Evolutionary conservation across 2,797 vertebrate genomes (phyloP).

Genomic region (Rhodeus uyekii): DNA sequence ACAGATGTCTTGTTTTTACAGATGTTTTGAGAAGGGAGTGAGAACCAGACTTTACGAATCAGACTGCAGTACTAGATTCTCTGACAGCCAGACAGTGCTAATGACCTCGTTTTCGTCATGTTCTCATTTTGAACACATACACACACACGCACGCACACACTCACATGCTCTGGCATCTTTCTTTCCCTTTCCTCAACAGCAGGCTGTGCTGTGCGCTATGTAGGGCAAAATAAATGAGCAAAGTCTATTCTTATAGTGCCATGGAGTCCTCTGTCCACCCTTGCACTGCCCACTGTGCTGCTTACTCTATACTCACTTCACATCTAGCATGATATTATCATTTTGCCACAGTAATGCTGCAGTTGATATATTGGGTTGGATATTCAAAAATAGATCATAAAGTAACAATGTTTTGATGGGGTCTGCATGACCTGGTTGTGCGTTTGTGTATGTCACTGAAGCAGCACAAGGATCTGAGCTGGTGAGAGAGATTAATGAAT

Average conservation of each 20-base stretch:
- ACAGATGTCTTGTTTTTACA: conserved; percentile 31
- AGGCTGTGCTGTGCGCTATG: conserved; percentile 46
- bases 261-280: conserved; percentile 23
- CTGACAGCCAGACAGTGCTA: conserved; percentile 57
- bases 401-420: conserved; percentile 18
- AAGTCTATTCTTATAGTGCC: conserved; percentile 52
- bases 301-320: conserved; percentile 26
- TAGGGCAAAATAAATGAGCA: conserved; percentile 56
- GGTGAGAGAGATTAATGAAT: conserved; percentile 12
- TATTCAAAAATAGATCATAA: conserved; percentile 1
- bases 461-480: conserved; percentile 18
- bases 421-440: conserved; percentile 17
- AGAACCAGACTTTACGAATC: conserved; percentile 43
- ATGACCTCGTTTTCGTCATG: too few relatives aligned
- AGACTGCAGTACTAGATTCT: conserved; percentile 47
- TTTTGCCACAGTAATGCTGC: conserved; percentile 29
- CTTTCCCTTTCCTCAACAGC: conserved; percentile 47
- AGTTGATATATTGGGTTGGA: neutral
- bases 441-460: conserved; percentile 28
- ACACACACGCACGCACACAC: conserved; percentile 14
- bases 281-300: conserved; percentile 42
- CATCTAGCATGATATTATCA: neutral
- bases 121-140: conserved; percentile 37
- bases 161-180: conserved; percentile 37
- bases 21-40: conserved; percentile 29